A percentile compares a stretch with the other conserved stretches of the same genome.
Conservation (phyloP, 1,140 invertebrate genomes). For the Neotoxoptera formosana region DNA sequence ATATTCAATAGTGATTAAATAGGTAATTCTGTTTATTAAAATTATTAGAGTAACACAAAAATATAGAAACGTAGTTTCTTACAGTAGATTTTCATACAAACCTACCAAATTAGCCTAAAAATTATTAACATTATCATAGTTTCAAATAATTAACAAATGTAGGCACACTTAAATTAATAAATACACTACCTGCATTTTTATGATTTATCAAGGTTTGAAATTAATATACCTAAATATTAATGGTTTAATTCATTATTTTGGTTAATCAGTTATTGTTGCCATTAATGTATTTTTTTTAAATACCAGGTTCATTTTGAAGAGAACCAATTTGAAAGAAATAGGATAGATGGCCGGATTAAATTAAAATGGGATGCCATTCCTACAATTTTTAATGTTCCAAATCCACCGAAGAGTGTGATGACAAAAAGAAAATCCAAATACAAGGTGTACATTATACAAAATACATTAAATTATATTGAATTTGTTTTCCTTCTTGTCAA, state of each 20-base stretch:
- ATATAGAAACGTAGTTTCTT: not conserved
- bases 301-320: conserved; percentile 56
- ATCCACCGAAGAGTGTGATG: conserved; percentile 42
- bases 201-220: no score
- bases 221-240: no score
- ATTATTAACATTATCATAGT: not conserved
- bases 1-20: not conserved
- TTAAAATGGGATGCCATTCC: conserved; percentile 56
- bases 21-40: not conserved
- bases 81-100: not conserved
- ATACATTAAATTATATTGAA: no score
- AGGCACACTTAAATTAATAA: no score
- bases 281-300: not conserved
- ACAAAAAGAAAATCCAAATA: not conserved
- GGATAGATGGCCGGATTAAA: conserved; percentile 46
- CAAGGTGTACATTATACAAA: not conserved
- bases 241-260: no score
- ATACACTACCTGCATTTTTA: no score
- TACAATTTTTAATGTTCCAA: conserved; percentile 54
- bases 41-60: not conserved
- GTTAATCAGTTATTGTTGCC: no score
- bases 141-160: no score
- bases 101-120: not conserved
- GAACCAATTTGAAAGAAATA: conserved; percentile 25
- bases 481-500: no score